Evolutionary conservation across 2,888 invertebrate genomes (phyloP).

Genomic region (Drosophila parthenogenetica): DNA sequence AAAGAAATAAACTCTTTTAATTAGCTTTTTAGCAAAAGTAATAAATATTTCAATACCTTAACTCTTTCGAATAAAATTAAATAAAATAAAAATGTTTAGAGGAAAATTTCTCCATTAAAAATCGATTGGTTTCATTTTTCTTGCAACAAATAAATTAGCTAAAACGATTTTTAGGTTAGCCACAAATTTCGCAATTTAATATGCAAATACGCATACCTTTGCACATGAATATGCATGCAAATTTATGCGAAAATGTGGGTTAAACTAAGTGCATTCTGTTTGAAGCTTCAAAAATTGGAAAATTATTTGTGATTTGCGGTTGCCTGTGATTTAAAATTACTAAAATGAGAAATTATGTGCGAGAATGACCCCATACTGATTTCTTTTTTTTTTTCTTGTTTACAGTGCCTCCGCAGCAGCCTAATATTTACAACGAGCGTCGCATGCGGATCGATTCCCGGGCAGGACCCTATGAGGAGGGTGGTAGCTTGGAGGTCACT

Average conservation of each 20-base stretch:
- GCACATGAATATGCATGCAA: conserved; percentile 16
- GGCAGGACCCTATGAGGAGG: conserved; percentile 91
- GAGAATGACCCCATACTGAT: background rate
- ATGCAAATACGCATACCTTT: conserved; percentile 29
- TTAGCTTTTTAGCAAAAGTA: too few species aligned
- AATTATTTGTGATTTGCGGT: conserved; percentile 70
- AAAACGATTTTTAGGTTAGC: conserved; percentile 67
- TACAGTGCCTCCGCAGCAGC: conserved; percentile 89
- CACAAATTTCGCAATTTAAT: conserved; percentile 65
- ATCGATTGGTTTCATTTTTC: background rate
- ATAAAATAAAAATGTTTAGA: background rate
- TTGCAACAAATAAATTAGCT: conserved; percentile 64
- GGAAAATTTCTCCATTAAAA: background rate
- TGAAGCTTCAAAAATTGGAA: conserved; percentile 40
- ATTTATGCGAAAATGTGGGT: background rate
- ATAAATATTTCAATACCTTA: too few species aligned
- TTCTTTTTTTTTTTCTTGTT: background rate
- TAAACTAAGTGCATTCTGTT: conserved; percentile 35
- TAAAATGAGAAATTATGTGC: conserved; percentile 15
- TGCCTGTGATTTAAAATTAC: conserved; percentile 18
- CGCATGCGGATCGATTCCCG: conserved; percentile 87
- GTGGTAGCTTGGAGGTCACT: conserved; percentile 89
- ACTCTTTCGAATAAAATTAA: too few species aligned
- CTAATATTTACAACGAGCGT: conserved; percentile 89
- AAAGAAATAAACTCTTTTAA: too few species aligned